These are phyloP conservation scores for Patiria miniata DNA, from an alignment of 35 echinoderm and acorn worm genomes.

Conservation along the genomic window DNA sequence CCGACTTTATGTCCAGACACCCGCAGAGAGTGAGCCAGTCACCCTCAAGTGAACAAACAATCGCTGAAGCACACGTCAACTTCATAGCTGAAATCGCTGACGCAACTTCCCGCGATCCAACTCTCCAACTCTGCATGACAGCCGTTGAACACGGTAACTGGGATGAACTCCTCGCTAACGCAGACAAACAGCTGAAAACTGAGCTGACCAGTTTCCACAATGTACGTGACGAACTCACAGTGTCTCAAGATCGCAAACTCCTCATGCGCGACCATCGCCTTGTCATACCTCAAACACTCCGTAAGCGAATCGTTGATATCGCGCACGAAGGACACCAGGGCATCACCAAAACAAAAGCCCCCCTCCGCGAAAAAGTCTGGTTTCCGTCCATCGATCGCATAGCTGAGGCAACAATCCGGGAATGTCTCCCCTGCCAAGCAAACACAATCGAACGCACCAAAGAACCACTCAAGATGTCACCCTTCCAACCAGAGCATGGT, in stretches of 20 bases:
- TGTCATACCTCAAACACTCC: constrained; percentile 51
- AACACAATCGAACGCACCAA: not conserved
- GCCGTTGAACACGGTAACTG: constrained; percentile 45
- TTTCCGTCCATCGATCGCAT: constrained; percentile 64
- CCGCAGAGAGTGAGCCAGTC: not conserved
- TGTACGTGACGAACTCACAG: constrained; percentile 53
- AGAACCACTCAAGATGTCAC: constrained; percentile 58
- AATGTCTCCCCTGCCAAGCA: constrained; percentile 66
- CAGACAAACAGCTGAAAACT: not conserved
- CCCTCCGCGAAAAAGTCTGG: constrained; percentile 77
- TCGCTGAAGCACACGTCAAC: constrained; percentile 14
- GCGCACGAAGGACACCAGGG: constrained; percentile 83
- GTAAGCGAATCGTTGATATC: constrained; percentile 49
- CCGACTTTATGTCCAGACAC: constrained; percentile 45
- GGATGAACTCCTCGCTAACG: constrained; percentile 28
- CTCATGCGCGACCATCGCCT: constrained; percentile 69
- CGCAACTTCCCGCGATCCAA: constrained; percentile 42
- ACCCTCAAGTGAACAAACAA: not conserved
- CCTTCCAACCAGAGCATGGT: constrained; percentile 25
- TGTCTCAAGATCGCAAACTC: constrained; percentile 14
- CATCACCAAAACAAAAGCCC: constrained; percentile 65
- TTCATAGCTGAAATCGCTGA: constrained; percentile 37
- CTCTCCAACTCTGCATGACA: constrained; percentile 33
- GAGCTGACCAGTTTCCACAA: constrained; percentile 22
- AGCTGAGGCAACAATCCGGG: constrained; percentile 52